phyloP scores from a whole-genome alignment of 2,888 invertebrate species.

The Hesperia comma region DNA sequence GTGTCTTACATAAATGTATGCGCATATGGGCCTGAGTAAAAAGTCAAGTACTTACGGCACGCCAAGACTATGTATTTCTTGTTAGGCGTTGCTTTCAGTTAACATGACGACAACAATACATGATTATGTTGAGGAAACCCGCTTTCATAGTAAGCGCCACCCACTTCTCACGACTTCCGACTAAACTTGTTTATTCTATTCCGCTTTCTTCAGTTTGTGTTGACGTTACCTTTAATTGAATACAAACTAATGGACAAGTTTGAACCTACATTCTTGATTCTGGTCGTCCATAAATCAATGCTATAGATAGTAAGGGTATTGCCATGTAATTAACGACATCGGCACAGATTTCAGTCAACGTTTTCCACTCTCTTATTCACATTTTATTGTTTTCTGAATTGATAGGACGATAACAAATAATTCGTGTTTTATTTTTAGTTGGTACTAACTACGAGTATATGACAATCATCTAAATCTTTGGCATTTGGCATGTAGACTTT shows the following conservation, averaged over 20 bases:
- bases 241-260: not conserved
- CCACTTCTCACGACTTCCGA: conserved; percentile 78
- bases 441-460: no score
- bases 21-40: no score
- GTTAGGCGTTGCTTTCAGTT: conserved; percentile 29
- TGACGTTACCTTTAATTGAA: conserved; percentile 10
- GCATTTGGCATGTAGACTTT: no score
- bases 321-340: no score
- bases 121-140: conserved; percentile 62
- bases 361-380: no score
- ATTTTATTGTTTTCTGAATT: no score
- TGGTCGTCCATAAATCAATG: not conserved
- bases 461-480: no score
- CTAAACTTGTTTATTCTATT: conserved; percentile 54
- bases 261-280: not conserved
- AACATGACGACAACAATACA: conserved; percentile 53
- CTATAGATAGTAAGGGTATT: not conserved
- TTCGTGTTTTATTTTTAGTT: no score
- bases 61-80: conserved; percentile 16
- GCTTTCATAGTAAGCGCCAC: conserved; percentile 68
- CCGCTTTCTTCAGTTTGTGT: conserved; percentile 65
- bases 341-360: no score
- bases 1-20: no score
- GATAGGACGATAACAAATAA: no score
- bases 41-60: not conserved